Conservation (phyloP, 2,797 vertebrate genomes). For the Distichodus sexfasciatus region DNA sequence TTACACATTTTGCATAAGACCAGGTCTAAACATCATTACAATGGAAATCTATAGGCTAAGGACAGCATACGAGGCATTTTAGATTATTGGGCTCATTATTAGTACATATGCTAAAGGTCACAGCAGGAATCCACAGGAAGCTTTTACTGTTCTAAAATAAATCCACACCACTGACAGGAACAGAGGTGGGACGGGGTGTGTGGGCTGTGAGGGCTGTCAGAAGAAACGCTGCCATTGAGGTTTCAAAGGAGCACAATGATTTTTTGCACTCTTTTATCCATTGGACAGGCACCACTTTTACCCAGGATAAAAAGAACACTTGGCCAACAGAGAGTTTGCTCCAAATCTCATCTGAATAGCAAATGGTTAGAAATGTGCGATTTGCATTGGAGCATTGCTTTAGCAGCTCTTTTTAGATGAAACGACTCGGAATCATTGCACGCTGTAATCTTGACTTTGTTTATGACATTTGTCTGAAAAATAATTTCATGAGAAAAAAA, state of each 20-base stretch:
- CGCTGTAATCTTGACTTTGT: not conserved
- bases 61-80: too few relatives aligned
- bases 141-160: not conserved
- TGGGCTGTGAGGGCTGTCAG: not conserved
- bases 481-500: conserved; percentile 41
- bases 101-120: not conserved
- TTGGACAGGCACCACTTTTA: not conserved
- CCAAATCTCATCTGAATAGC: not conserved
- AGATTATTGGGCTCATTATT: too few relatives aligned
- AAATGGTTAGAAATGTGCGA: not conserved
- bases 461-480: conserved; percentile 8
- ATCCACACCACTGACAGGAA: not conserved
- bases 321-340: not conserved
- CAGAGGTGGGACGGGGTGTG: not conserved
- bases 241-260: not conserved
- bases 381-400: not conserved
- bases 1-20: too few relatives aligned
- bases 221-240: not conserved
- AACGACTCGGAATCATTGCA: not conserved
- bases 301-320: not conserved
- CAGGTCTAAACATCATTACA: too few relatives aligned
- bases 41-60: too few relatives aligned
- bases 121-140: not conserved
- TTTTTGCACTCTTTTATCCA: not conserved
- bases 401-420: not conserved